phyloP scores from a whole-genome alignment of 64 coral and sea anemone species.

The Montipora capricornis region DNA sequence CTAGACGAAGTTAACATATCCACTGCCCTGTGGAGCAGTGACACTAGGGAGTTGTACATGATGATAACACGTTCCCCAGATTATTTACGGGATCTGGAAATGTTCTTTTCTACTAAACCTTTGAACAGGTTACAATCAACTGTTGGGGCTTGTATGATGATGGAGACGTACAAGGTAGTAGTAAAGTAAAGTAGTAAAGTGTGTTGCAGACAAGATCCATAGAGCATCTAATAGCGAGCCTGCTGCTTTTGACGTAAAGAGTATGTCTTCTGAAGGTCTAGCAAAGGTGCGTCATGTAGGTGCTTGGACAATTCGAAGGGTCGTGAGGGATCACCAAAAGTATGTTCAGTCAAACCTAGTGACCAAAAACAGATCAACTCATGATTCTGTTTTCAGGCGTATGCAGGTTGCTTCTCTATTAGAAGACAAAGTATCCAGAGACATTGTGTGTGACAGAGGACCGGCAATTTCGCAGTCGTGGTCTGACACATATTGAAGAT shows the following conservation, averaged over 20 bases:
- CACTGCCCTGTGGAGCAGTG: conserved; percentile 1
- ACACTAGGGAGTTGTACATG: conserved; percentile 12
- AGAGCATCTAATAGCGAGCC: neutral
- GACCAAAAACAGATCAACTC: neutral
- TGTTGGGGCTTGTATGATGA: conserved; percentile 12
- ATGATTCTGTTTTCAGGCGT: neutral
- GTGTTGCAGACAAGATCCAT: conserved; percentile 2
- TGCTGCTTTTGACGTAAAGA: neutral
- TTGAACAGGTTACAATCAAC: conserved; percentile 24
- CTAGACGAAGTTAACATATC: neutral
- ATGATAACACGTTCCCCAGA: neutral
- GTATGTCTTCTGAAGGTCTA: conserved; percentile 26
- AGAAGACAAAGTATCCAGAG: conserved; percentile 36
- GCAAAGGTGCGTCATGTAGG: conserved; percentile 30
- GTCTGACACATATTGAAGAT: conserved; percentile 68
- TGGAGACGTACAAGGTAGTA: conserved; percentile 2
- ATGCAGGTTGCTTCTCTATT: neutral
- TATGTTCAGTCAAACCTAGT: neutral
- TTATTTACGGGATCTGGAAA: conserved; percentile 6
- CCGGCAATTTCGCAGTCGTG: conserved; percentile 26
- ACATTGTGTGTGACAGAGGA: conserved; percentile 54
- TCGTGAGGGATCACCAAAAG: neutral
- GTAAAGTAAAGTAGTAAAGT: neutral
- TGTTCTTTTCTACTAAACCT: conserved; percentile 32
- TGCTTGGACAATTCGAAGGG: conserved; percentile 51